Evolutionary conservation across 2,113 vertebrate species (phyloP), one percentile per base, ranked within the genome.

Genomic region (Tragulus kanchil): DNA sequence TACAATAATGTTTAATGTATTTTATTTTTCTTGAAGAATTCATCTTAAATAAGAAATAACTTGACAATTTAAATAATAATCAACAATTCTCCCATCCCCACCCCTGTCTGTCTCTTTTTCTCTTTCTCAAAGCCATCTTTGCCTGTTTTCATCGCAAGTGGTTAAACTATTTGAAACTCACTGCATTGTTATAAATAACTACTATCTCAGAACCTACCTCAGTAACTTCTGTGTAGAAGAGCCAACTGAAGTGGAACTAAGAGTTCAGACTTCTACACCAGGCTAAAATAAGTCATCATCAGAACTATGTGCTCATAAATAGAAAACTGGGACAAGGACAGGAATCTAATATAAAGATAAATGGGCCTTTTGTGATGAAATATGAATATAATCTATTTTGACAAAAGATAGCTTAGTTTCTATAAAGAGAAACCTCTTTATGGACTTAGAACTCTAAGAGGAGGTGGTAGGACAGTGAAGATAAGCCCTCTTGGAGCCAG

Each of bases 21-120:
- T 87, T 77, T 28, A 58, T 83, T 94, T 94, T 90, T 94, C 64
- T 82, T 52, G 67, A 88, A 26, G 54, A 78, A 81, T 65, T 81
- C 89, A 71, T 89, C 28, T 36, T 93, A 93, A 69, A 36, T 78
- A 62, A 95, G 54, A 89, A 79, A 48, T 89, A 45, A n/a, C 16
- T 92, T 91, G 36, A 8, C 17, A 71, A 56, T 59, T 88, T 89
- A 85, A 79, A 79, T 88, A 88, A 77, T 13, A 52, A 69, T 82
- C 56, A 67, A 54, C 58, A 65, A 16, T 54, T 90, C 48, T 64
- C 59, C 42, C 67, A 64, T 17, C 54, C 31, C 31, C 15, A 42
- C 36, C 78, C 56, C 14, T 65, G 5, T 81, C 58, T 78, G 21
- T 62, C 14, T 81, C 36, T 64, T 28, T 65, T 5, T 79, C 52